phyloP scores from a whole-genome alignment of 1,140 invertebrate species.

The Laupala kohalensis region DNA sequence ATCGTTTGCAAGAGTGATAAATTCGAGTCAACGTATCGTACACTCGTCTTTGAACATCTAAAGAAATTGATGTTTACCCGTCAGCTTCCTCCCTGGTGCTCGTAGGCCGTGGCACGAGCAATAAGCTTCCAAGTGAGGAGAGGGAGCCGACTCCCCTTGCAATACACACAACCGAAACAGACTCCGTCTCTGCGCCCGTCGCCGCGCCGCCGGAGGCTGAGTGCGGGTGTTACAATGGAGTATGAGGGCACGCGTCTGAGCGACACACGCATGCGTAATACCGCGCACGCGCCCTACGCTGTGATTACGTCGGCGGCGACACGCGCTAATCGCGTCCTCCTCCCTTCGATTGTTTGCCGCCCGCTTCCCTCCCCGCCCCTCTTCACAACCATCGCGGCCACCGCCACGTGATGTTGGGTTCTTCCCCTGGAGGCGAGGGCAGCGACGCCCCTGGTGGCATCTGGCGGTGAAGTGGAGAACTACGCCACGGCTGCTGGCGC shows the following conservation, averaged over 20 bases:
- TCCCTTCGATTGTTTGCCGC: background rate
- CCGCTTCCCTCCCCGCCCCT: background rate
- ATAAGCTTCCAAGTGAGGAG: background rate
- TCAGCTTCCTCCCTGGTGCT: too few relatives aligned
- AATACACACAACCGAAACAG: background rate
- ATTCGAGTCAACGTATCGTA: background rate
- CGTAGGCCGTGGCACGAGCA: background rate
- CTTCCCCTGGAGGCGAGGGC: too few relatives aligned
- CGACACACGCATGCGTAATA: background rate
- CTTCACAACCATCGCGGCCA: too few relatives aligned
- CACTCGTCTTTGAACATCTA: background rate
- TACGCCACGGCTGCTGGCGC: too few relatives aligned
- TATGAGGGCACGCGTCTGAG: background rate
- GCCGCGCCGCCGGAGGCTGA: background rate
- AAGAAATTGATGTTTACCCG: background rate
- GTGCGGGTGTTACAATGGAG: too few relatives aligned
- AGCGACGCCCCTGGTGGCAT: background rate
- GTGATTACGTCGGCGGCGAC: background rate
- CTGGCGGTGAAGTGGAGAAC: background rate
- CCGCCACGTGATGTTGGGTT: too few relatives aligned
- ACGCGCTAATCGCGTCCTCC: background rate
- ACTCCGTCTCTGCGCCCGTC: background rate
- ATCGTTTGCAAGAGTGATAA: background rate
- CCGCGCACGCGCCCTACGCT: too few relatives aligned
- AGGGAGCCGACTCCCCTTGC: background rate